A percentile compares a stretch with the other conserved stretches of the same genome.
Conservation (phyloP, 2,888 invertebrate genomes). For the Sphaerophoria taeniata region DNA sequence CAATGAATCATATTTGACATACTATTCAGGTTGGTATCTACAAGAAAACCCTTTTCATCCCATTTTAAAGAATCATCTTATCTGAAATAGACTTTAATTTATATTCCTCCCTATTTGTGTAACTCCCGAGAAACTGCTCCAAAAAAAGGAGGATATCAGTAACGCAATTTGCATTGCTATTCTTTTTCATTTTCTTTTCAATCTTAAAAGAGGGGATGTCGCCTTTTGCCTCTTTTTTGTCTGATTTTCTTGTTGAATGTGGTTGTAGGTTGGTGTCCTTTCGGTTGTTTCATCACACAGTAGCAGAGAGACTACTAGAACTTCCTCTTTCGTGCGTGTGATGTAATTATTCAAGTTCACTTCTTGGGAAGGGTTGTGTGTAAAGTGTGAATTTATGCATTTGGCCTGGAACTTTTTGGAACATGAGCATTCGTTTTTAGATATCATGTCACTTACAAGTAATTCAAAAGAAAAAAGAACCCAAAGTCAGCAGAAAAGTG, state of each 20-base stretch:
- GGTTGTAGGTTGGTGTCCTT: neutral
- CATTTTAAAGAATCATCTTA: constrained; percentile 37
- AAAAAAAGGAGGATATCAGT: constrained; percentile 39
- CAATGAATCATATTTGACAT: constrained; percentile 82
- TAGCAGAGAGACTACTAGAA: neutral
- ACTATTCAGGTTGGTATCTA: constrained; percentile 79
- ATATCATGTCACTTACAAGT: neutral
- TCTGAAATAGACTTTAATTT: neutral
- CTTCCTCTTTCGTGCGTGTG: constrained; percentile 14
- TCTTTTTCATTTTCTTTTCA: constrained; percentile 35
- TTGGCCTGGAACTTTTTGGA: constrained; percentile 24
- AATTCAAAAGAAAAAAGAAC: neutral
- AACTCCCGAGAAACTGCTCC: neutral
- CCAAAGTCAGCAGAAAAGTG: constrained; percentile 1
- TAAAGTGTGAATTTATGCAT: constrained; percentile 64
- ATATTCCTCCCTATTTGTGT: constrained; percentile 41
- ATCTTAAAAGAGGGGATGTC: neutral
- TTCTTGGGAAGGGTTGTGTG: neutral
- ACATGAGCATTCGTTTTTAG: constrained; percentile 25
- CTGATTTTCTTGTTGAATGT: constrained; percentile 15
- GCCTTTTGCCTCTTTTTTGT: neutral
- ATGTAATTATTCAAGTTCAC: neutral
- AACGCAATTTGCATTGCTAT: constrained; percentile 66
- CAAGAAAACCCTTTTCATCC: constrained; percentile 5
- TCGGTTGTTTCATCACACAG: no score